Evolutionary conservation across 2,113 vertebrate species (phyloP), one percentile per base, ranked within the genome.

Genomic region (Mirounga angustirostris): DNA sequence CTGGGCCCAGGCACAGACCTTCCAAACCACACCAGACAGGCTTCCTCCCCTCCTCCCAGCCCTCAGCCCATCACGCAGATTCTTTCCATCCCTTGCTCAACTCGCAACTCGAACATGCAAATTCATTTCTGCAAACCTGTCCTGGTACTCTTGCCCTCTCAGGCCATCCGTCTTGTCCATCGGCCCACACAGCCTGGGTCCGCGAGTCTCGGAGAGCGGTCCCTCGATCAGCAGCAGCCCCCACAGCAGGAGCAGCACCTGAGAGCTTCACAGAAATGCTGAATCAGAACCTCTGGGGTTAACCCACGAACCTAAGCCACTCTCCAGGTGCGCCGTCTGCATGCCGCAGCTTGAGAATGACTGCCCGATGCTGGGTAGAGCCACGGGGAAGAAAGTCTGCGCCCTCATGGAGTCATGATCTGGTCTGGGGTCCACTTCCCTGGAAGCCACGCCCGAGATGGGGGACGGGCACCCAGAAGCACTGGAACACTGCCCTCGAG

Each of bases 271-370:
- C 8, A 54, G 33, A 14, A 59, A 30, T 2, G 61, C 54, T 3
- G 40, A 36, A 7, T 26, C 59, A 18, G 54, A n/a, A 58, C 15
- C 19, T 89, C 73, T 19, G 5, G 8, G 86, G 30, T 43, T 2
- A 24, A 24, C 22, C 59, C 4, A 4, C 73, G 76, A 46, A 33
- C 9, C 19, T 24, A 43, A 74, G 22, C 71, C 10, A 30, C 19
- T 52, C 54, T 56, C 19, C 3, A 24, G 30, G 56, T 12, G 14
- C 4, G 1, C 58, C 28, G 7, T 0, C 2, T 2, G 15, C 0
- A 26, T 3, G 26, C 46, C 13, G 33, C 52, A 74, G 19, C 3
- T 11, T 28, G 9, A 33, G 54, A 22, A 59, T 7, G 54, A 1
- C 52, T 14, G 61, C n/a, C 65, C 63, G 28, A 84, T 5, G 1